Evolutionary conservation across 2,888 invertebrate genomes (phyloP).

Genomic region (Lobophora halterata): DNA sequence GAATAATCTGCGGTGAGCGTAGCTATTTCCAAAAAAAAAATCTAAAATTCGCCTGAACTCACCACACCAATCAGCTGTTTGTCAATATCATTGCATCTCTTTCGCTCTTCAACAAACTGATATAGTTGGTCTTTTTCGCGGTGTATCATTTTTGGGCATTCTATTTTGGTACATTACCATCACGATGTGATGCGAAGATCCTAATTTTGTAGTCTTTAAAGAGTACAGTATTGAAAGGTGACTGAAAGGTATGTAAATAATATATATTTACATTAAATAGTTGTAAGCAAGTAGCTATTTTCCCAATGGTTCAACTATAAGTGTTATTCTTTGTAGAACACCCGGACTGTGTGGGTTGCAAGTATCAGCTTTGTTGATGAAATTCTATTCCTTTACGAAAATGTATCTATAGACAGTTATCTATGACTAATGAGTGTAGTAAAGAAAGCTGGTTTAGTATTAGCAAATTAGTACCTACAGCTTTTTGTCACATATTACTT

Average conservation of each 20-base stretch:
- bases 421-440: conserved; percentile 16
- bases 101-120: conserved; percentile 47
- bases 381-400: conserved; percentile 24
- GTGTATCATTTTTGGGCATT: conserved; percentile 76
- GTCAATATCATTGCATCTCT: conserved; percentile 66
- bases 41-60: conserved; percentile 7
- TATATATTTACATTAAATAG: background rate
- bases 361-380: conserved; percentile 5
- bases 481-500: conserved; percentile 1
- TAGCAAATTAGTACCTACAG: too few species aligned
- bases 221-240: conserved; percentile 50
- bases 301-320: conserved; percentile 3
- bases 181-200: conserved; percentile 72
- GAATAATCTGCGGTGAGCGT: too few species aligned
- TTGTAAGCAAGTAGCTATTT: too few species aligned
- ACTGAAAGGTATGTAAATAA: conserved; percentile 52
- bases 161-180: conserved; percentile 80
- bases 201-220: conserved; percentile 63
- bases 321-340: conserved; percentile 2
- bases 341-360: conserved; percentile 12
- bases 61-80: conserved; percentile 71
- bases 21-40: too few species aligned
- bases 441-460: too few species aligned
- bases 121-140: conserved; percentile 60
- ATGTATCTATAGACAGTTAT: conserved; percentile 17